These are phyloP conservation scores for Corydoras maculifer DNA, from an alignment of 2,113 vertebrate genomes.

Conservation along the genomic window DNA sequence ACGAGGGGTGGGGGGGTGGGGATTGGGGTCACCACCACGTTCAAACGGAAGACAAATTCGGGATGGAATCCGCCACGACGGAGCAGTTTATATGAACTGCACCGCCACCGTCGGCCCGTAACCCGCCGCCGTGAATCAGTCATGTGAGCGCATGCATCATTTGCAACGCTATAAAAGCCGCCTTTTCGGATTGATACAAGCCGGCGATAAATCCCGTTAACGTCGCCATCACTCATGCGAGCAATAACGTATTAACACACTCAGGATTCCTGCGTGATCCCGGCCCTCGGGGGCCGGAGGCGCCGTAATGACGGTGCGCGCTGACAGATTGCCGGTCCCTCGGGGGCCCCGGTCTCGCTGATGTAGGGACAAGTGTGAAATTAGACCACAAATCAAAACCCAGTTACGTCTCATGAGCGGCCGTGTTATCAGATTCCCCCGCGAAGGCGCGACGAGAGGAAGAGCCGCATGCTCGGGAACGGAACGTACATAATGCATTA, in stretches of 20 bases:
- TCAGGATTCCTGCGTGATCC: slow-evolving; percentile 6
- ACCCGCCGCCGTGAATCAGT: too few species aligned
- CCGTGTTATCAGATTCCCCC: background rate
- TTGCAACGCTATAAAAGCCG: too few species aligned
- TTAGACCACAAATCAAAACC: slow-evolving; percentile 49
- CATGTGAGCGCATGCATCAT: too few species aligned
- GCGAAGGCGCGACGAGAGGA: background rate
- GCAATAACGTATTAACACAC: slow-evolving; percentile 10
- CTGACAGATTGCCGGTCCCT: slow-evolving; percentile 30
- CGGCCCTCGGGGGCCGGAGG: slow-evolving; percentile 24
- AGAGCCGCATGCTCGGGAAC: too few species aligned
- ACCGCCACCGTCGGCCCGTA: too few species aligned
- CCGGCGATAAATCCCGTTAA: slow-evolving; percentile 27
- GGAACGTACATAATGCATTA: too few species aligned
- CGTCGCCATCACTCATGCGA: slow-evolving; percentile 25
- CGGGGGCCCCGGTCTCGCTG: slow-evolving; percentile 15
- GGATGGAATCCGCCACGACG: too few species aligned
- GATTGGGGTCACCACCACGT: too few species aligned
- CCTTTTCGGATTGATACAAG: background rate
- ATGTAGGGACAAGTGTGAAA: slow-evolving; percentile 29
- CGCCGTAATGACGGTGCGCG: slow-evolving; percentile 21
- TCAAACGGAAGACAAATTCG: too few species aligned
- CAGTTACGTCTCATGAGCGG: slow-evolving; percentile 40
- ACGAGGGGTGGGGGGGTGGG: too few species aligned
- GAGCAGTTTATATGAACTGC: too few species aligned